Conservation (phyloP, 2,113 vertebrate species). For the Bubo scandiacus region DNA sequence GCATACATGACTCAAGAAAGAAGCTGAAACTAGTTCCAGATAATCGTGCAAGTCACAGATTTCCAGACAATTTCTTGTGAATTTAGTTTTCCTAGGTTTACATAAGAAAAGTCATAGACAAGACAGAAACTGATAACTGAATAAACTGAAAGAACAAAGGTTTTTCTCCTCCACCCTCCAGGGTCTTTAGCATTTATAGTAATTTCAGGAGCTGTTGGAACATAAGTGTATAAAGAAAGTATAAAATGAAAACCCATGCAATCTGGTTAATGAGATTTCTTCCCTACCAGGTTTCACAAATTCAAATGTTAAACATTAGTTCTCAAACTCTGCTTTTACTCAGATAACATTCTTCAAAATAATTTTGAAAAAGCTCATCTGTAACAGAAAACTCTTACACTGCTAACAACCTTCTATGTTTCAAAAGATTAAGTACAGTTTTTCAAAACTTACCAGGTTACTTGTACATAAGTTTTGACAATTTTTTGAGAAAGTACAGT, state of each 20-base stretch:
- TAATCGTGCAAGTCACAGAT: neutral
- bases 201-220: neutral
- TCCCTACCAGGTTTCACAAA: neutral
- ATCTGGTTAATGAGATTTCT: neutral
- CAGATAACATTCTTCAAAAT: neutral
- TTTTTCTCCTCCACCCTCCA: neutral
- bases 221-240: neutral
- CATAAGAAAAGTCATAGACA: neutral
- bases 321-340: neutral
- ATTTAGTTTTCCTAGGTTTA: neutral
- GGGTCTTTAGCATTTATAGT: neutral
- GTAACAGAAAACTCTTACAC: neutral
- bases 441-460: constrained; percentile 68
- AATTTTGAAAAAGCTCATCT: neutral
- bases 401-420: neutral
- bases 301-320: neutral
- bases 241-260: neutral
- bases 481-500: constrained; percentile 20
- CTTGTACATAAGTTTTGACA: constrained; percentile 57
- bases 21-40: neutral
- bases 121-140: neutral
- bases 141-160: neutral
- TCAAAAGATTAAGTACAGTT: neutral
- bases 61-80: neutral
- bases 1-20: neutral